These are phyloP conservation scores for Gephyroberyx darwinii DNA, from an alignment of 2,797 vertebrate species.

Conservation along the genomic window DNA sequence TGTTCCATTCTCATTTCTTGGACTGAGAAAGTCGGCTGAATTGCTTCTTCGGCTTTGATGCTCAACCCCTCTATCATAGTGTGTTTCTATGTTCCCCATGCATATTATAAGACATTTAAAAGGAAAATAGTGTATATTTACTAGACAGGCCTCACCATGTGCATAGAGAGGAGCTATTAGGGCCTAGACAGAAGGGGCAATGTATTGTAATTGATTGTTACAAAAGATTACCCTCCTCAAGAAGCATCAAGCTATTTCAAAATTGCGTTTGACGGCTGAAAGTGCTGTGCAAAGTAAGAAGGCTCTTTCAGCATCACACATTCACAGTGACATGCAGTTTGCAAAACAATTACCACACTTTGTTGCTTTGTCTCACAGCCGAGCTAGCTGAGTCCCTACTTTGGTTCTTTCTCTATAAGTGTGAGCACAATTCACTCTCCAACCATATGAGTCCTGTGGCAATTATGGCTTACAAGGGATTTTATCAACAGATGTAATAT, in stretches of 20 bases:
- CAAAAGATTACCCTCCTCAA: constrained; percentile 79
- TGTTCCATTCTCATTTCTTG: constrained; percentile 80
- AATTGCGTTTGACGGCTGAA: constrained; percentile 74
- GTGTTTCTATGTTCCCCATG: constrained; percentile 81
- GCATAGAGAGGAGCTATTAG: constrained; percentile 77
- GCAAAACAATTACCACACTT: constrained; percentile 79
- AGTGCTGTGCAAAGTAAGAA: constrained; percentile 64
- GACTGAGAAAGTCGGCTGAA: constrained; percentile 76
- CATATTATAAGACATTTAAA: constrained; percentile 84
- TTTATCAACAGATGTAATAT: constrained; percentile 64
- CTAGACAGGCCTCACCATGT: constrained; percentile 72
- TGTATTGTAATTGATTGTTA: constrained; percentile 84
- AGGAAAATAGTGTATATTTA: constrained; percentile 84
- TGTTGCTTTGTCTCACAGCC: constrained; percentile 73
- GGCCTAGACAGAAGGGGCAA: constrained; percentile 76
- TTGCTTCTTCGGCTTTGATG: constrained; percentile 79
- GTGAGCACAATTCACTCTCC: constrained; percentile 66
- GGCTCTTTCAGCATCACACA: constrained; percentile 64
- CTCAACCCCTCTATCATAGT: constrained; percentile 76
- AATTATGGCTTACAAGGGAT: constrained; percentile 72
- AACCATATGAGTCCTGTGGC: constrained; percentile 59
- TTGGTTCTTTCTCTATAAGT: constrained; percentile 65
- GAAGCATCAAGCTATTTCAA: constrained; percentile 75
- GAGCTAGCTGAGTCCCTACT: constrained; percentile 61
- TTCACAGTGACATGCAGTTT: constrained; percentile 74